Conservation (phyloP, 2,113 vertebrate genomes). For the Anthoscopus minutus region DNA sequence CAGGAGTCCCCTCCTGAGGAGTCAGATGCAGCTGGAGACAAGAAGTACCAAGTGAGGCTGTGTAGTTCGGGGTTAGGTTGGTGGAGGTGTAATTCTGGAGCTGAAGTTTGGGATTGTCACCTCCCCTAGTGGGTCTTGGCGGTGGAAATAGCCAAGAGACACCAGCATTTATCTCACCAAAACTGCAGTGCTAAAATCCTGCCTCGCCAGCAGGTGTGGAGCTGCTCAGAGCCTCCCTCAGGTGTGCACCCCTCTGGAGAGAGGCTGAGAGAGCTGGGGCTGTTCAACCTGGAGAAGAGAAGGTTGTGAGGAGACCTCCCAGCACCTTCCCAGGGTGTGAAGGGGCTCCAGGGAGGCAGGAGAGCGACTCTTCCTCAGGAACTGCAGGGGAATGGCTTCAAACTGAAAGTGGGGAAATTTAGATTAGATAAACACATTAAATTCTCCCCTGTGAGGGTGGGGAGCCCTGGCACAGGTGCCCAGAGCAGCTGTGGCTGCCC, state of each 20-base stretch:
- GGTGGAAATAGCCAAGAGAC: background rate
- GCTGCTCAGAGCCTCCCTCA: background rate
- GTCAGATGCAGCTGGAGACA: background rate
- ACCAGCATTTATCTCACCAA: background rate
- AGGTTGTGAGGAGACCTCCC: background rate
- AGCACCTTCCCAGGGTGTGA: background rate
- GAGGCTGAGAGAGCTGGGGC: background rate
- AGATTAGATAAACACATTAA: background rate
- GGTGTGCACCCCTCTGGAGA: background rate
- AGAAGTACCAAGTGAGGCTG: background rate
- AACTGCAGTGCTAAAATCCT: background rate
- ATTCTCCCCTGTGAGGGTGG: accelerated
- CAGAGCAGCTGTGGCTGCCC: background rate
- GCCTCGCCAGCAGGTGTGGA: background rate
- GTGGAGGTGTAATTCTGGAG: background rate
- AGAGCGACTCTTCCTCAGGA: background rate
- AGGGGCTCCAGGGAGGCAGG: background rate
- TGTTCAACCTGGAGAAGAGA: background rate
- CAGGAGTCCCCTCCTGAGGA: background rate
- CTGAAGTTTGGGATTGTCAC: background rate
- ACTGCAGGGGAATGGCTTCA: background rate
- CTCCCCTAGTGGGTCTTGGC: background rate
- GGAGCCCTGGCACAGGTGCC: background rate
- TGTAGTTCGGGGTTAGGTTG: background rate
- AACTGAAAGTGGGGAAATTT: background rate